Evolutionary conservation across 92 coral and sea anemone genomes (phyloP), one percentile per base, ranked within the genome.

Genomic region (Plumapathes pennacea): DNA sequence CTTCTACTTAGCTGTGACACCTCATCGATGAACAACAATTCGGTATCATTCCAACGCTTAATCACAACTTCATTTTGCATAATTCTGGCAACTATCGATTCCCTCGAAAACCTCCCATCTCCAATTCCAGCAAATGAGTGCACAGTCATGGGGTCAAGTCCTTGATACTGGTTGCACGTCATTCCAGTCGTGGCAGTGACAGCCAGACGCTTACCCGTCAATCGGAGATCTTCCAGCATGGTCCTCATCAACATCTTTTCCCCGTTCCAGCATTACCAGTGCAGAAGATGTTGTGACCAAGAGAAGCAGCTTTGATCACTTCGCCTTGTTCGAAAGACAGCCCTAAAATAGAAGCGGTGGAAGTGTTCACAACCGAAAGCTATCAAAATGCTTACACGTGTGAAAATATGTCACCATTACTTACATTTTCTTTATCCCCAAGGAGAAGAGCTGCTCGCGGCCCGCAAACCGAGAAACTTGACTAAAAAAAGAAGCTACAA

Each of bases 121-220:
- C 28, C 52, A 20, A 46, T 46, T 1, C 52, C 28, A 17, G 52
- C 1, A 46, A 46, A 46, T 8, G 52, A 46, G 23, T 46, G 52
- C 3, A 46, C 13, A 4, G 28, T 46, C 52, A 46, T 46, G 12
- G 52, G 52, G 19, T n/a, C 26, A 2, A 46, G 19, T 11, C 52
- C 52, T 2, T 12, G 3, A 13, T 46, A 46, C 52, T 19, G 29
- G 11, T 46, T 46, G 26, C 52, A 46, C 3, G 52, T 17, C 52
- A 46, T 46, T 15, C 29, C 52, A 5, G 52, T 46, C 3, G 52
- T 46, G 19, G 52, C 52, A 14, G 52, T 46, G 28, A 46, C 52
- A 14, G 8, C 51, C 2, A 45, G 25, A 45, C 51, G 26, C 19
- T 20, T 46, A 4, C 22, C 52, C 12, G 13, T 46, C 0, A 17